These are phyloP conservation scores for Xiphophorus couchianus DNA, from an alignment of 2,113 vertebrate species.

Conservation along the genomic window DNA sequence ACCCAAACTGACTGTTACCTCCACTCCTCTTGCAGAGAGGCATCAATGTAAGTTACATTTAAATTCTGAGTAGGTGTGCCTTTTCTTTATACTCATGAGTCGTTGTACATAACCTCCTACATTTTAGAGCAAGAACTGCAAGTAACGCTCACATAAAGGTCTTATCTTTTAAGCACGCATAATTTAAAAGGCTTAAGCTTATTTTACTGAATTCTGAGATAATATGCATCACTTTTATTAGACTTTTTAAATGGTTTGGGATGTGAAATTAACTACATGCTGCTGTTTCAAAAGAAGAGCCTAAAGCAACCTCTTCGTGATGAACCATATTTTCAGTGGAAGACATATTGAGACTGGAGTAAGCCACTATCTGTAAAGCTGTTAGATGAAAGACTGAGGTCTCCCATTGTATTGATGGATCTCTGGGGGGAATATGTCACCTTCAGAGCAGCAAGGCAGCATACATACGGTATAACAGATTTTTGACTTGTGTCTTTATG, in stretches of 20 bases:
- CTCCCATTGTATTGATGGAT: not conserved
- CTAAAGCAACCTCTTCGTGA: not conserved
- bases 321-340: not conserved
- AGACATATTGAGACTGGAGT: not conserved
- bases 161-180: not conserved
- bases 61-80: slow-evolving; percentile 11
- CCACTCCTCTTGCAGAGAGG: slow-evolving; percentile 6
- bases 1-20: slow-evolving; percentile 1
- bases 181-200: not conserved
- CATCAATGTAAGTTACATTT: slow-evolving; percentile 21
- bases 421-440: not conserved
- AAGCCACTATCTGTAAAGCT: not conserved
- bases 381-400: not conserved
- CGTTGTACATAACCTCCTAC: slow-evolving; percentile 21
- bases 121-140: slow-evolving; percentile 29
- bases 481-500: not conserved
- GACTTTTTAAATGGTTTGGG: no score
- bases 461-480: not conserved
- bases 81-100: slow-evolving; percentile 49
- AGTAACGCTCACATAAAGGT: not conserved
- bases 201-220: not conserved
- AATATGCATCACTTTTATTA: not conserved
- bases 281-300: not conserved
- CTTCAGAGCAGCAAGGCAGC: not conserved
- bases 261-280: not conserved